Evolutionary conservation across 2,113 vertebrate species (phyloP).

Genomic region (human (Homo sapiens)): DNA sequence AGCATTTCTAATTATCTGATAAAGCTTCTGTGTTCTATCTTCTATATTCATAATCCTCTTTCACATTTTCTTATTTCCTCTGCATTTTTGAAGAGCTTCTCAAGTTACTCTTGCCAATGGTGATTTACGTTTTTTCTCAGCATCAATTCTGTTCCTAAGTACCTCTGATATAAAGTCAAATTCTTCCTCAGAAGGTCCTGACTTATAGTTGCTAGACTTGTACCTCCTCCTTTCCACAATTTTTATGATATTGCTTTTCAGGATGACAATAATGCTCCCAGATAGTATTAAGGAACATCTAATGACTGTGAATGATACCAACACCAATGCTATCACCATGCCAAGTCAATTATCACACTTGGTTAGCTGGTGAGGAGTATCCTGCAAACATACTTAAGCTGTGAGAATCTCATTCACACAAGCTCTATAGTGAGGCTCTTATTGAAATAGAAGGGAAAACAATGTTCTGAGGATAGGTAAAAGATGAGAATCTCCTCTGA

Average conservation of each 20-base stretch:
- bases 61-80: not conserved
- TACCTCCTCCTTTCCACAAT: not conserved
- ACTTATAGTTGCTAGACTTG: not conserved
- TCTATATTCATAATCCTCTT: not conserved
- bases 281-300: constrained; percentile 6
- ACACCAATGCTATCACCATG: not conserved
- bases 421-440: not conserved
- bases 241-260: constrained; percentile 1
- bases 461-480: not conserved
- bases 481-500: not conserved
- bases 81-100: not conserved
- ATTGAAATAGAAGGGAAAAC: not conserved
- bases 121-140: not conserved
- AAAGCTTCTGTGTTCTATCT: constrained; percentile 9
- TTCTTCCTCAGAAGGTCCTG: not conserved
- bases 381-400: not conserved
- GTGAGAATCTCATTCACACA: not conserved
- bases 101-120: not conserved
- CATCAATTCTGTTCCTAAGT: not conserved
- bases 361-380: not conserved
- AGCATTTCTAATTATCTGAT: not conserved
- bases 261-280: not conserved
- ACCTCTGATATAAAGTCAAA: constrained; percentile 18
- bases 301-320: not conserved
- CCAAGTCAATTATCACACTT: not conserved